Evolutionary conservation across 2,113 vertebrate species (phyloP), one percentile per base, ranked within the genome.

Genomic region (Phoenicopterus ruber): DNA sequence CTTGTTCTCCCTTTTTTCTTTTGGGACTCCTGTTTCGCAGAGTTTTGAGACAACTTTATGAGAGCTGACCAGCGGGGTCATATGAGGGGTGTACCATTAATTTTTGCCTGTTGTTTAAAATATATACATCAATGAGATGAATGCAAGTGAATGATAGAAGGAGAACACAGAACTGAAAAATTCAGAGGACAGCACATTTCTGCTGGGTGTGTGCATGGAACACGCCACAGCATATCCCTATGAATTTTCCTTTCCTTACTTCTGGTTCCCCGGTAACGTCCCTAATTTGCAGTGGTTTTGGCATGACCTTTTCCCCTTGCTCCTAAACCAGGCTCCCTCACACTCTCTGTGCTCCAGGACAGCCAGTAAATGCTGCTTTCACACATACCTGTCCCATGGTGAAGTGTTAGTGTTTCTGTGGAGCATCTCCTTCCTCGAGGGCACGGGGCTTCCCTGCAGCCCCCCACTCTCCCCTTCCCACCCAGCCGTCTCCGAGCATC

Each of bases 341-440:
- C 7, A 3, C 13, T 46, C 12, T 49, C 44, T 49, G 7, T 58
- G 42, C 13, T 47, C 17, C 32, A 69, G 40, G 57, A 34, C 22
- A 85, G 26, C 13, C 82, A 5, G 44, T 36, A 69, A 59, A 55
- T 36, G 17, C 49, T 63, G 21, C 20, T 67, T 80, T 72, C 17
- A 26, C 5, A 2, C 15, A 9, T 61, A 22, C 12, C 12, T 71
- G 34, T 91, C 13, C 71, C 17, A 29, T 0, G 0, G 10, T 44
- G 24, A 83, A 44, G 15, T 52, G 3, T 22, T 47, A 22, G 10
- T 61, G 40, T 62, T 80, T 76, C 57, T 86, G n/a, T 69, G 46
- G 46, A 74, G 32, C 22, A 42, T 8, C 29, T 55, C 28, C 55
- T 78, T 88, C 32, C 40, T 17, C 0, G 0, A 20, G 54, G 36